These are phyloP conservation scores for Corbicula japonica DNA, from an alignment of 2,888 invertebrate genomes.

Conservation along the genomic window DNA sequence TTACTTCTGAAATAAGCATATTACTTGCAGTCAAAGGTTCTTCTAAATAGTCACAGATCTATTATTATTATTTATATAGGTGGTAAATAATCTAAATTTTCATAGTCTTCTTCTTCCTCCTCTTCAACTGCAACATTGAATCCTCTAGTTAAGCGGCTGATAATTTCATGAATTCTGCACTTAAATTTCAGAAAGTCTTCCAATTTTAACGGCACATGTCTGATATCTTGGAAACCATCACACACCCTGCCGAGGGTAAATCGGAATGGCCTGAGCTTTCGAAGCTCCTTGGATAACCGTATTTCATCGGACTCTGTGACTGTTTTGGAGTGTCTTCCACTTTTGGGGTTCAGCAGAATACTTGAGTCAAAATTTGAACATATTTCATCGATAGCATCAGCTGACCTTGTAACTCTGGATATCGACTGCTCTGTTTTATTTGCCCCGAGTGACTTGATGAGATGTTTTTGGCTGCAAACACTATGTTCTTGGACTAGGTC, in stretches of 20 bases:
- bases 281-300: not conserved
- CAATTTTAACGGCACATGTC: not conserved
- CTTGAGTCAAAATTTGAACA: constrained; percentile 2
- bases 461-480: constrained; percentile 37
- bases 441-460: constrained; percentile 43
- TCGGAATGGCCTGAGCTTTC: constrained; percentile 9
- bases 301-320: not conserved
- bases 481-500: constrained; percentile 51
- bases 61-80: no score
- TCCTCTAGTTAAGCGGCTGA: constrained; percentile 9
- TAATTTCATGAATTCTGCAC: constrained; percentile 19
- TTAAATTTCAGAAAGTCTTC: constrained; percentile 13
- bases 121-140: not conserved
- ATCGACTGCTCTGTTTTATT: constrained; percentile 47
- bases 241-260: constrained; percentile 16
- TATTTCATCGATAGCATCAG: not conserved
- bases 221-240: constrained; percentile 12
- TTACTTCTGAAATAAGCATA: no score
- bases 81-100: no score
- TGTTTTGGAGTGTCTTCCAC: not conserved
- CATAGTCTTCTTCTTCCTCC: no score
- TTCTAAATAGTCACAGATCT: no score
- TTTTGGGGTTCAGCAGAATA: not conserved
- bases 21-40: no score
- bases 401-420: constrained; percentile 3